Base-by-base conservation (phyloP, 1,140 invertebrate species). In the Aphaenogaster floridana region DNA sequence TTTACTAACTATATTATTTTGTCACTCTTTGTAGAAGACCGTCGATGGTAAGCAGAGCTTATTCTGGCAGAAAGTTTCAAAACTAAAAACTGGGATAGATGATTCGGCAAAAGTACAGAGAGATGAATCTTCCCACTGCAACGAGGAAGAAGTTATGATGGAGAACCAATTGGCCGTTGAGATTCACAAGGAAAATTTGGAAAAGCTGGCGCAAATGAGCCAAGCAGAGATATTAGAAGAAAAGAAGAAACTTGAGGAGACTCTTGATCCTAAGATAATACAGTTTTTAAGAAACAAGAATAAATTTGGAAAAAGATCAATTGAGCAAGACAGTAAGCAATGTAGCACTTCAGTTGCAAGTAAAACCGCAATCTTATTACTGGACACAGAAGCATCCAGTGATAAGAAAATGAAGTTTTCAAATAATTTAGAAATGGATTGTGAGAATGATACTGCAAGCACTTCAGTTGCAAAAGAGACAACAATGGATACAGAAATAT, bases 121-220 rank as follows among this genome's bases (percentile, higher is more conserved):
- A 0, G 45, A 4, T 2, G 21, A 64, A 86, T 21, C 42, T 83
- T 42, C 15, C 1, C 3, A 21, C 21, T 11, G 34, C 11, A 9
- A 48, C 5, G 69, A 81, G 0, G 17, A 76, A 88, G 50, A 68
- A 63, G 21, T 87, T n/a, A 50, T 88, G 15, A 76, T 91, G 17
- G 74, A 92, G 45, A 92, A 89, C 54, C 59, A 91, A n/a, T 89
- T 88, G 81, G 81, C 88, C 5, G n/a, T 81, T 69, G 95, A 96
- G 86, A 98, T 98, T 90, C 97, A 98, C 90, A 92, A 96, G 87
- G 97, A 98, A 94, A 99, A 99, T 95, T 34, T 97, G 0, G 93
- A 96, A 91, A 95, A 96, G 81, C 91, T 99, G 2, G 95, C 95
- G 50, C 92, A 96, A 91, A 98, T 99, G 97, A 96, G 96, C 2